phyloP scores from a whole-genome alignment of 2,797 vertebrate genomes.

The Enteromius fasciolatus region DNA sequence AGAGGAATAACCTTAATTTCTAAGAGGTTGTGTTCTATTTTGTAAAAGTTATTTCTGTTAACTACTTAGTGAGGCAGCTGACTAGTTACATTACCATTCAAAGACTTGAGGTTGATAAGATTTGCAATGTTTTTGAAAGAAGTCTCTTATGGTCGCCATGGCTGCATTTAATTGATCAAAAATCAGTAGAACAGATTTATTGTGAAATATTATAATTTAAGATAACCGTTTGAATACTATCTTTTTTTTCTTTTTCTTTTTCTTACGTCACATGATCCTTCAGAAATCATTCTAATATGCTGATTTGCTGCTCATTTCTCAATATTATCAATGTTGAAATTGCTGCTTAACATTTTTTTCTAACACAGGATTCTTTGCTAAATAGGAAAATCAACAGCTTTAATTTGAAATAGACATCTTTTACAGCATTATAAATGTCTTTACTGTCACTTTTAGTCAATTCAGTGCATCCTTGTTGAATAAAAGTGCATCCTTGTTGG shows the following conservation, averaged over 20 bases:
- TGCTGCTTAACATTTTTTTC: background rate
- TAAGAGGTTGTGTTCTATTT: background rate
- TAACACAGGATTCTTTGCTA: background rate
- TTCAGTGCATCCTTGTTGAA: background rate
- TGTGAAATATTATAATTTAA: background rate
- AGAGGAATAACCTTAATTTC: slow-evolving; percentile 2
- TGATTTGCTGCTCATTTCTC: background rate
- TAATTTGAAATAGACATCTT: background rate
- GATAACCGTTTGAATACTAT: background rate
- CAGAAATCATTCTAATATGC: background rate
- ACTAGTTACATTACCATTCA: background rate
- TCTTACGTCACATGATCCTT: background rate
- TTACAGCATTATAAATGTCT: background rate
- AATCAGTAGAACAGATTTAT: background rate
- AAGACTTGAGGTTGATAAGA: background rate
- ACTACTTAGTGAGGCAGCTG: background rate
- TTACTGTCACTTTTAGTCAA: background rate
- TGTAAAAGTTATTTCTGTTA: background rate
- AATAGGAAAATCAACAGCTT: background rate
- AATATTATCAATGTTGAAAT: background rate
- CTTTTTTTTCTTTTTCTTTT: too few species aligned
- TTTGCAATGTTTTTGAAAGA: background rate
- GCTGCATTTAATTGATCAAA: background rate
- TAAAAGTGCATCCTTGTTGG: background rate
- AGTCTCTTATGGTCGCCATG: background rate